Evolutionary conservation across 2,888 invertebrate genomes (phyloP).

Genomic region (Rambutsinella grinnellia): DNA sequence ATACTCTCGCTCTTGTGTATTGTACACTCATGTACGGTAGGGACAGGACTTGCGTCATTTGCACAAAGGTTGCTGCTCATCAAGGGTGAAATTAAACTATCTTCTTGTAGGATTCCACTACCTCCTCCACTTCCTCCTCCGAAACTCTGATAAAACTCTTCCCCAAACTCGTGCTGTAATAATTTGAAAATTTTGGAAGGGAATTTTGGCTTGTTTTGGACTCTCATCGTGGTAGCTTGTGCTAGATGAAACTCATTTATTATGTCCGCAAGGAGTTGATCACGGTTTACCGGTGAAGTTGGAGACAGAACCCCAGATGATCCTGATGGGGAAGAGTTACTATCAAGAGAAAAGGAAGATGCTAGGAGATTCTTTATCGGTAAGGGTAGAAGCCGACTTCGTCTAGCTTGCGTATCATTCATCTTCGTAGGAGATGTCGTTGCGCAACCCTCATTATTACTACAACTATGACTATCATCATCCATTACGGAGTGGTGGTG

Average conservation of each 20-base stretch:
- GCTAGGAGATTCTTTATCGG: slow-evolving; percentile 58
- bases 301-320: slow-evolving; percentile 65
- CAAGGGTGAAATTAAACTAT: slow-evolving; percentile 52
- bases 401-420: slow-evolving; percentile 41
- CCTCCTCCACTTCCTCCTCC: slow-evolving; percentile 57
- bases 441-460: neutral
- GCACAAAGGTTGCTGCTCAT: slow-evolving; percentile 48
- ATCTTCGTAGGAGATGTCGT: slow-evolving; percentile 29
- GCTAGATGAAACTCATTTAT: slow-evolving; percentile 65
- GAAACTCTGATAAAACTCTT: slow-evolving; percentile 66
- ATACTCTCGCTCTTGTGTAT: slow-evolving; percentile 62
- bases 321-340: slow-evolving; percentile 63
- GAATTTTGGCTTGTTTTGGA: slow-evolving; percentile 55
- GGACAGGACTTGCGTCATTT: slow-evolving; percentile 33
- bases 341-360: slow-evolving; percentile 58
- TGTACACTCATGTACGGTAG: slow-evolving; percentile 57
- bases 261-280: slow-evolving; percentile 65
- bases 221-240: slow-evolving; percentile 38
- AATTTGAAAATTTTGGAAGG: slow-evolving; percentile 66
- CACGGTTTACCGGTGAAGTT: slow-evolving; percentile 65
- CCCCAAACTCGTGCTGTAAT: slow-evolving; percentile 65
- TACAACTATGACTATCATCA: slow-evolving; percentile 24
- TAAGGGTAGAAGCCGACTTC: slow-evolving; percentile 58
- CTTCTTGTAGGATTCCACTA: slow-evolving; percentile 17
- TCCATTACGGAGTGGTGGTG: slow-evolving; percentile 8